Evolutionary conservation across 1,140 invertebrate species (phyloP).

Genomic region (Zaprionus taronus): DNA sequence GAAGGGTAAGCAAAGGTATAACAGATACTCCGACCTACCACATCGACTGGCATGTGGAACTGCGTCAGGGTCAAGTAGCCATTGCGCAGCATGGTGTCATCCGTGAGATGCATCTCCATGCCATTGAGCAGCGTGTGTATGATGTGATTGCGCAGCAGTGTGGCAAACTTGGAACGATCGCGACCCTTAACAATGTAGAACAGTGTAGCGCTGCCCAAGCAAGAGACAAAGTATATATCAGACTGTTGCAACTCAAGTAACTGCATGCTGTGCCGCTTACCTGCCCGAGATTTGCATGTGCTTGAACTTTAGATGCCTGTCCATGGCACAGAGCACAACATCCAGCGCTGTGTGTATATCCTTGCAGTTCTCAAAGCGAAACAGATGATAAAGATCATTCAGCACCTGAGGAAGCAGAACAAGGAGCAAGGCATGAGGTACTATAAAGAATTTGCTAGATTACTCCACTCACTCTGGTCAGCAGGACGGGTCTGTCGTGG

Average conservation of each 20-base stretch:
- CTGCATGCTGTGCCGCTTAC: conserved; percentile 84
- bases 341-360: conserved; percentile 89
- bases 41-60: conserved; percentile 97
- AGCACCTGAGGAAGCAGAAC: conserved; percentile 87
- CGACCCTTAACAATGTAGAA: conserved; percentile 97
- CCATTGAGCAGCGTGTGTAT: conserved; percentile 93
- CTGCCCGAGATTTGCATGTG: conserved; percentile 97
- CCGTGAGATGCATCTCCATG: conserved; percentile 93
- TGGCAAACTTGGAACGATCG: conserved; percentile 88
- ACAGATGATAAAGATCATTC: conserved; percentile 96
- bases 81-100: conserved; percentile 97
- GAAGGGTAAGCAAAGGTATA: neutral
- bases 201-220: conserved; percentile 91
- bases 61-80: conserved; percentile 97
- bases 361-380: conserved; percentile 91
- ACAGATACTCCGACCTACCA: conserved; percentile 87
- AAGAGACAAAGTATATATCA: conserved; percentile 1
- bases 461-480: conserved; percentile 86
- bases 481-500: conserved; percentile 91
- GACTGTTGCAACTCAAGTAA: neutral
- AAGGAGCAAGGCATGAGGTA: neutral
- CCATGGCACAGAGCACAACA: conserved; percentile 94
- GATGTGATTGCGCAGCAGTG: conserved; percentile 90
- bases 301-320: conserved; percentile 91
- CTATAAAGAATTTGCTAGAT: neutral